These are phyloP conservation scores for Catajapyx aquilonaris DNA, from an alignment of 1,140 invertebrate species.

Conservation along the genomic window DNA sequence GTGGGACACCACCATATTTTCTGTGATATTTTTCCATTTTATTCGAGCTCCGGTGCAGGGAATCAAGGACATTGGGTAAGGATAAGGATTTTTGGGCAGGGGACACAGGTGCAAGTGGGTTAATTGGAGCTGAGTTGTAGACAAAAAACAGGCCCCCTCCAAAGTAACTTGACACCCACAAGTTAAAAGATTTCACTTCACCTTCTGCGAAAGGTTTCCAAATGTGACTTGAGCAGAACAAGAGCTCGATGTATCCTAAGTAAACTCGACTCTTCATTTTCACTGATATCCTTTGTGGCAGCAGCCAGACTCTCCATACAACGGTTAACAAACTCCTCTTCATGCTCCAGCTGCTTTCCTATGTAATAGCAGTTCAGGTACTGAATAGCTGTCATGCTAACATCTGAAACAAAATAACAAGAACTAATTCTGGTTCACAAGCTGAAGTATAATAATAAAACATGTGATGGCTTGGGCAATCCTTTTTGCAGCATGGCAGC, in stretches of 20 bases:
- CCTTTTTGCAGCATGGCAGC: too few species aligned
- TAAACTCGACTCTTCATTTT: slow-evolving; percentile 52
- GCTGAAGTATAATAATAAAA: slow-evolving; percentile 1
- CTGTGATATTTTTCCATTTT: too few species aligned
- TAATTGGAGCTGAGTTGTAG: too few species aligned
- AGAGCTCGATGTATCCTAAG: slow-evolving; percentile 75
- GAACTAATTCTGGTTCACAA: neutral
- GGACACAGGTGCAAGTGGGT: too few species aligned
- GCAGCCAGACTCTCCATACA: slow-evolving; percentile 76
- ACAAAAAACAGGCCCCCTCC: too few species aligned
- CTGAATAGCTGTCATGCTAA: slow-evolving; percentile 81
- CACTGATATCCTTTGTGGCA: slow-evolving; percentile 46
- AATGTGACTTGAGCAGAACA: slow-evolving; percentile 66
- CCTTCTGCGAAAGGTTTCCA: slow-evolving; percentile 72
- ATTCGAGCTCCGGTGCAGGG: too few species aligned
- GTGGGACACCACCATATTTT: too few species aligned
- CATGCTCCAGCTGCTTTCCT: slow-evolving; percentile 66
- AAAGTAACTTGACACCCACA: too few species aligned
- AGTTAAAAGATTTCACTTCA: too few species aligned
- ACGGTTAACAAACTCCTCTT: slow-evolving; percentile 74
- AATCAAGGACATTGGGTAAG: too few species aligned
- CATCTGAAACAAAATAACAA: slow-evolving; percentile 31
- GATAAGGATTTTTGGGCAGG: too few species aligned
- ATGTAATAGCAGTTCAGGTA: slow-evolving; percentile 75
- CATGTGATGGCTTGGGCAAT: too few species aligned